Evolutionary conservation across 2,797 vertebrate species (phyloP).

Genomic region (Epinephelus awoara): DNA sequence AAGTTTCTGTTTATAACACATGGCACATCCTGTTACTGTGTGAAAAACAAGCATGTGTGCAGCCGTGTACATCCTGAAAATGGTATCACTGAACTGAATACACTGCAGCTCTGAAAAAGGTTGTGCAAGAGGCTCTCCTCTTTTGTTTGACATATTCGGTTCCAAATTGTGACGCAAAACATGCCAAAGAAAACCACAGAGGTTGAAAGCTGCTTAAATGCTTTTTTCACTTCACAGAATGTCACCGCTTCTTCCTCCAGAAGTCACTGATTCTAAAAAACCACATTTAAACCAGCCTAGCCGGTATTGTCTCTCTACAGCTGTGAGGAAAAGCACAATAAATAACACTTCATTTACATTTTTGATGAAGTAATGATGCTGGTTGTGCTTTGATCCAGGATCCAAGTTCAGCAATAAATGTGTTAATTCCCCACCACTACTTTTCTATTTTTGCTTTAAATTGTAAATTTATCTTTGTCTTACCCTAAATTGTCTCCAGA

Average conservation of each 20-base stretch:
- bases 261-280: neutral
- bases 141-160: neutral
- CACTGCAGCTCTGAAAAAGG: neutral
- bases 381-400: neutral
- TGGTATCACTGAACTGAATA: neutral
- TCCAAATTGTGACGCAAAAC: constrained; percentile 1
- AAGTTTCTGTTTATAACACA: constrained; percentile 5
- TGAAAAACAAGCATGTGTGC: neutral
- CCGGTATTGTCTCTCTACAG: neutral
- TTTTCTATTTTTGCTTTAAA: constrained; percentile 21
- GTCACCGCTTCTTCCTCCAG: constrained; percentile 55
- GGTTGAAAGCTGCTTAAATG: constrained; percentile 14
- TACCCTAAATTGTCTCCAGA: constrained; percentile 83
- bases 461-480: constrained; percentile 46
- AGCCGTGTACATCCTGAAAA: constrained; percentile 2
- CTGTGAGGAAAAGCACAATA: neutral
- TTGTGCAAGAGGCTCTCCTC: neutral
- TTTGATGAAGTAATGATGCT: neutral
- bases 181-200: constrained; percentile 46
- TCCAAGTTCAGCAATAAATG: neutral
- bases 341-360: neutral
- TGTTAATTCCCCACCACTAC: neutral
- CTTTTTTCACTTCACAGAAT: constrained; percentile 16
- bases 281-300: constrained; percentile 35
- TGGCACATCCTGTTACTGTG: constrained; percentile 29